A percentile compares a stretch with the other conserved stretches of the same genome.
These are phyloP conservation scores for Dexiosoma caninum DNA, from an alignment of 2,888 invertebrate genomes.

Conservation along the genomic window DNA sequence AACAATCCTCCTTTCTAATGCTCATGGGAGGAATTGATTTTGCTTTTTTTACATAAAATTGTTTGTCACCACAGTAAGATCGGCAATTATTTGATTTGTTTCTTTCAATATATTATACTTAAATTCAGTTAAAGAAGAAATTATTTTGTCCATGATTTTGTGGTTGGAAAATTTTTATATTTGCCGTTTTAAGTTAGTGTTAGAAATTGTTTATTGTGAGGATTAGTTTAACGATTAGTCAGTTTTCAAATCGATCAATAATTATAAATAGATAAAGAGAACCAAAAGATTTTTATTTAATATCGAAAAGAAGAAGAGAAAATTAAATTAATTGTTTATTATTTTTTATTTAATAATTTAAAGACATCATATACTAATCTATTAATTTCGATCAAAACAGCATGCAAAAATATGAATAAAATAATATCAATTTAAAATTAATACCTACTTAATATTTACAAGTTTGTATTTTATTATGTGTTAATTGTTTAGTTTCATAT, in stretches of 20 bases:
- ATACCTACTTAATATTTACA: constrained; percentile 54
- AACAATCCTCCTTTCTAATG: constrained; percentile 6
- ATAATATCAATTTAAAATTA: constrained; percentile 26
- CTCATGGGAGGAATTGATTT: background rate
- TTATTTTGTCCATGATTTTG: background rate
- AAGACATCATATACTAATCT: constrained; percentile 52
- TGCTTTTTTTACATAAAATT: constrained; percentile 75
- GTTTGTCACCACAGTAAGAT: constrained; percentile 76
- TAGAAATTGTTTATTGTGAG: constrained; percentile 21
- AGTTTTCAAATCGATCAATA: constrained; percentile 49
- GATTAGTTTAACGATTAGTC: constrained; percentile 31
- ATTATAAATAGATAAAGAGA: constrained; percentile 49
- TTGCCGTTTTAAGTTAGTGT: constrained; percentile 33
- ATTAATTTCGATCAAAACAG: constrained; percentile 56
- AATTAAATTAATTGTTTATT: constrained; percentile 41
- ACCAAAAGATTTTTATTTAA: constrained; percentile 33
- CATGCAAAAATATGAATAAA: constrained; percentile 63
- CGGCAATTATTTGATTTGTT: constrained; percentile 76
- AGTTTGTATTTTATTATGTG: constrained; percentile 47
- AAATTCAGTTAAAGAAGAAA: constrained; percentile 16
- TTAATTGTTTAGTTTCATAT: constrained; percentile 52
- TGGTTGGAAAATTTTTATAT: background rate
- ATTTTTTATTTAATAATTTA: constrained; percentile 43
- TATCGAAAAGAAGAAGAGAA: constrained; percentile 51
- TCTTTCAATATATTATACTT: constrained; percentile 74